Conservation (phyloP, 2,797 vertebrate species). For the Gastrophryne carolinensis region DNA sequence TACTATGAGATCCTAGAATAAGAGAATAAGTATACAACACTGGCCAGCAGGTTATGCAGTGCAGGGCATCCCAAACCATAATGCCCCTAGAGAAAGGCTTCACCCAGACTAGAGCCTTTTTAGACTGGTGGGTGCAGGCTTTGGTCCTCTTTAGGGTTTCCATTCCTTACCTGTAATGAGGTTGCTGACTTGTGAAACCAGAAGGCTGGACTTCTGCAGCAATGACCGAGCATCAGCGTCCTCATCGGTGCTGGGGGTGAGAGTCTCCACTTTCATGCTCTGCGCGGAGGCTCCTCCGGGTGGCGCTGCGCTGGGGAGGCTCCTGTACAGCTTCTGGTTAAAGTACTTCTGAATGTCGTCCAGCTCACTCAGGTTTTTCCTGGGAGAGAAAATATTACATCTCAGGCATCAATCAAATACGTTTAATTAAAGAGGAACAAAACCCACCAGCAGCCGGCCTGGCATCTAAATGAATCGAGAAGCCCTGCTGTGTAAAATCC, state of each 20-base stretch:
- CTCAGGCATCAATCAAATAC: too few species aligned
- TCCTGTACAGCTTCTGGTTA: constrained; percentile 78
- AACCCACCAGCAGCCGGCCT: too few species aligned
- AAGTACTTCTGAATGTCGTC: constrained; percentile 93
- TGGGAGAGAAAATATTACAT: constrained; percentile 61
- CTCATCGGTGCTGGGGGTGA: background rate
- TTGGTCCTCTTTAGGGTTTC: background rate
- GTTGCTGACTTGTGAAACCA: constrained; percentile 80
- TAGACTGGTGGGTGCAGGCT: too few species aligned
- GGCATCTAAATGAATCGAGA: too few species aligned
- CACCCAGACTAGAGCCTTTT: too few species aligned
- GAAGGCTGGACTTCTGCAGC: constrained; percentile 76
- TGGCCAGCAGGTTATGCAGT: too few species aligned
- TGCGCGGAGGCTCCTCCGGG: constrained; percentile 48
- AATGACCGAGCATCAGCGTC: constrained; percentile 63
- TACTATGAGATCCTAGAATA: too few species aligned
- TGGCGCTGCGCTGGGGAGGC: constrained; percentile 63
- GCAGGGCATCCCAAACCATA: too few species aligned
- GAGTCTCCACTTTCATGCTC: constrained; percentile 34
- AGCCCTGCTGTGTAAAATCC: too few species aligned
- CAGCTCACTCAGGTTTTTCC: constrained; percentile 88
- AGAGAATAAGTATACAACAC: too few species aligned
- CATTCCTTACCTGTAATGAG: constrained; percentile 74
- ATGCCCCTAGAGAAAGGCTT: too few species aligned
- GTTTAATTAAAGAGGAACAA: too few species aligned